Conservation (phyloP, 2,797 vertebrate genomes). For the Lepus oiostolus region DNA sequence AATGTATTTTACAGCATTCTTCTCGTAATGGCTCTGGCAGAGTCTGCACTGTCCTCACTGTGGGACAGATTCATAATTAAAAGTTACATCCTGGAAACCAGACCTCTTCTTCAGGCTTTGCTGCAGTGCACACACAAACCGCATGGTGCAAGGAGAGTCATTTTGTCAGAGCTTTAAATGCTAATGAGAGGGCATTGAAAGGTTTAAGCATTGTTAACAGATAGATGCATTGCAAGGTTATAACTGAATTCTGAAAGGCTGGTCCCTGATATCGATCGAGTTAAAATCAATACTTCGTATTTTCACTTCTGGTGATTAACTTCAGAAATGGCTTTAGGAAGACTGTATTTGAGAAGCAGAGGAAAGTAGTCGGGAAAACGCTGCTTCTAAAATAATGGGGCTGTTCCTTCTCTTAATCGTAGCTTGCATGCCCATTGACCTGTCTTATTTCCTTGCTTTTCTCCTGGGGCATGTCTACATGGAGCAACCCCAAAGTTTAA, state of each 20-base stretch:
- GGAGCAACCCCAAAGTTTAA: conserved; percentile 18
- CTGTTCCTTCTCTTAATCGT: neutral
- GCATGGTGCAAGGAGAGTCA: neutral
- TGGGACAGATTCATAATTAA: neutral
- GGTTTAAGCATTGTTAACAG: neutral
- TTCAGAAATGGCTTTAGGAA: conserved; percentile 40
- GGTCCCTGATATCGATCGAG: neutral
- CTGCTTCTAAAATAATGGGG: conserved; percentile 10
- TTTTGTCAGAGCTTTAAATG: neutral
- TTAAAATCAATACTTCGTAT: conserved; percentile 23
- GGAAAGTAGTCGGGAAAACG: conserved; percentile 13
- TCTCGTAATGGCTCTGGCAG: neutral
- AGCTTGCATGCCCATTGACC: neutral
- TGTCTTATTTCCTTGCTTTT: neutral
- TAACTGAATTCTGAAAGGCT: conserved; percentile 49
- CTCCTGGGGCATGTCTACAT: conserved; percentile 14
- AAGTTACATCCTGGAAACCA: neutral
- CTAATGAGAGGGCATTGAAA: conserved; percentile 20
- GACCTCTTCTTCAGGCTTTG: neutral
- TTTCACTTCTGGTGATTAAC: conserved; percentile 6
- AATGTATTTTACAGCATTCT: neutral
- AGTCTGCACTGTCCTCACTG: neutral
- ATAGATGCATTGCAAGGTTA: neutral
- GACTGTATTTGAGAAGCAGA: conserved; percentile 12
- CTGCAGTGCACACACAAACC: neutral